Percentiles rank a stretch among this genome's conserved stretches.
Conservation (phyloP, 1,140 invertebrate species). For the Amphibalanus amphitrite region DNA sequence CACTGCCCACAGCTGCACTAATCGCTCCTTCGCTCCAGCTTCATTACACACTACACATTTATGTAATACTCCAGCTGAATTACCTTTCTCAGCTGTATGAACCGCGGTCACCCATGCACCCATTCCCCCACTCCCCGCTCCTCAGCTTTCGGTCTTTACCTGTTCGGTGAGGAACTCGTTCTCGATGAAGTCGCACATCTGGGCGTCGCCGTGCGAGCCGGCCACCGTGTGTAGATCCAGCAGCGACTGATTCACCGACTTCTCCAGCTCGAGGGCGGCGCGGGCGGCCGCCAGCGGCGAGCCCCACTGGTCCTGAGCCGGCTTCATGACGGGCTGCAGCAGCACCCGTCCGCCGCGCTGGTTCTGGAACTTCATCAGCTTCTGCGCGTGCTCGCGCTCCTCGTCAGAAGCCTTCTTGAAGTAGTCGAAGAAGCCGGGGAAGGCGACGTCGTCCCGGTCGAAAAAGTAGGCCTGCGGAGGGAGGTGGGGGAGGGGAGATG, state of each 20-base stretch:
- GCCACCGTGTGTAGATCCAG: not conserved
- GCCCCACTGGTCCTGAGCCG: too few species aligned
- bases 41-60: not conserved
- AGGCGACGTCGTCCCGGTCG: constrained; percentile 44
- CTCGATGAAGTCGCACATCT: too few species aligned
- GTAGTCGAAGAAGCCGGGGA: constrained; percentile 37
- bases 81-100: not conserved
- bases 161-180: too few species aligned
- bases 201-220: not conserved
- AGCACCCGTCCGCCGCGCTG: too few species aligned
- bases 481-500: too few species aligned
- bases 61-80: not conserved
- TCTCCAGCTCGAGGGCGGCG: too few species aligned
- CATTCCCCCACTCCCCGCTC: too few species aligned
- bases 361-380: too few species aligned
- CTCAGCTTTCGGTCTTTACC: too few species aligned
- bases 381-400: constrained; percentile 41
- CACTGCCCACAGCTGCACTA: not conserved
- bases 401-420: constrained; percentile 40
- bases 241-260: constrained; percentile 29
- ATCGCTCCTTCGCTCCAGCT: not conserved
- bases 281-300: too few species aligned
- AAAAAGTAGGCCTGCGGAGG: constrained; percentile 35
- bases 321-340: too few species aligned
- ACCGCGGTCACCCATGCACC: too few species aligned